Evolutionary conservation across 35 echinoderm and acorn worm genomes (phyloP), one percentile per base, ranked within the genome.

Genomic region (Holothuria glaberrima): DNA sequence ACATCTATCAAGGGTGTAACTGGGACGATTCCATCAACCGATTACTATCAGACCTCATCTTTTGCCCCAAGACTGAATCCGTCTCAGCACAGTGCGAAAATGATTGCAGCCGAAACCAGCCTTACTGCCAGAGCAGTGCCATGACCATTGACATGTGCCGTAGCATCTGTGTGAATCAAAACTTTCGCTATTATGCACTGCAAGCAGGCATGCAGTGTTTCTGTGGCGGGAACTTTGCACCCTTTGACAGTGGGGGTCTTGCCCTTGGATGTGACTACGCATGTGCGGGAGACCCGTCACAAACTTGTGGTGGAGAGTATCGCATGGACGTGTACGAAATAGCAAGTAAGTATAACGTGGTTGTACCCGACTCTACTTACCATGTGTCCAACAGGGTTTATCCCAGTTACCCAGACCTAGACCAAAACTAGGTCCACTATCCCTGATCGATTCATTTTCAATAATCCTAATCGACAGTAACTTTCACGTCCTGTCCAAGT

Each of bases 131-230:
- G 60, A 91, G 90, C 59, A 71, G 26, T 22, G 54, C 20, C 28
- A 91, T 91, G 90, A 85, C 90, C 67, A 20, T 86, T 35, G 68
- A 69, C 19, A 70, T 59, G 26, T 91, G 90, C 35, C 33, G 63
- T 22, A 13, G 30, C 26, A 82, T 91, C 14, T 91, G 90, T 34
- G 36, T 58, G 2, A 30, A 48, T 27, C 78, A 91, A 75, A 71
- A 91, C 30, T 71, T 86, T 9, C 30, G 80, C 24, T 86, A 52
- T 59, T 82, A 68, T 17, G 80, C 78, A 5, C 79, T 91, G 19
- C 90, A 91, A 41, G 90, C 90, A 0, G 90, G 90, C 0, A 91
- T 30, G 35, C 90, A 91, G 68, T 91, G 90, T 29, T 91, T 91
- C 58, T 91, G 90, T 58, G 90, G 90, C 22, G 59, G 59, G 63